Evolutionary conservation across 2,888 invertebrate species (phyloP).

Genomic region (Tachina fera): DNA sequence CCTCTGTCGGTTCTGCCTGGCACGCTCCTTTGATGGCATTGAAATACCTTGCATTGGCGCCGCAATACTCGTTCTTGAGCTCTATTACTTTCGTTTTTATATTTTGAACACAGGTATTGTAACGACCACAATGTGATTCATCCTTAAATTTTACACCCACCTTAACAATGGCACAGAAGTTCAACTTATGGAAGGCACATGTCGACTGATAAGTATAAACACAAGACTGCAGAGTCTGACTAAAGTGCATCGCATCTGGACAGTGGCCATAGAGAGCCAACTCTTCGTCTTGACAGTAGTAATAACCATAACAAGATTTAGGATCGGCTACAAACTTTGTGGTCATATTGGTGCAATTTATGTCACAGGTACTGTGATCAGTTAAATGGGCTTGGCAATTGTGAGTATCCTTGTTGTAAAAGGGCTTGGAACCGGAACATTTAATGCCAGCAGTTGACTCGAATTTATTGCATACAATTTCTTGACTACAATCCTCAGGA

Average conservation of each 20-base stretch:
- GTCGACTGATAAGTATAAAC: constrained; percentile 72
- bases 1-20: constrained; percentile 71
- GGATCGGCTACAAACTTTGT: constrained; percentile 74
- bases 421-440: constrained; percentile 72
- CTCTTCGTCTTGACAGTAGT: constrained; percentile 73
- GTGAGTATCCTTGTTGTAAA: constrained; percentile 62
- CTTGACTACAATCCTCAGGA: constrained; percentile 77
- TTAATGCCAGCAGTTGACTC: constrained; percentile 27
- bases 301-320: constrained; percentile 77
- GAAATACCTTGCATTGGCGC: constrained; percentile 74
- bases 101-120: constrained; percentile 73
- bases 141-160: constrained; percentile 70
- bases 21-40: constrained; percentile 71
- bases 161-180: constrained; percentile 75
- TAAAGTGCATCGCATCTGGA: constrained; percentile 71
- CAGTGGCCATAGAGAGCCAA: constrained; percentile 72
- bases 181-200: constrained; percentile 69
- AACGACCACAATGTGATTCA: constrained; percentile 75
- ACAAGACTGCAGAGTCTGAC: constrained; percentile 71
- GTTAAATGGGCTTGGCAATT: constrained; percentile 59
- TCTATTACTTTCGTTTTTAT: not conserved
- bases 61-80: constrained; percentile 35
- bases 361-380: constrained; percentile 70
- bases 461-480: constrained; percentile 75
- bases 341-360: constrained; percentile 73